These are phyloP conservation scores for Pheosia tremula DNA, from an alignment of 2,888 invertebrate genomes.

Conservation along the genomic window DNA sequence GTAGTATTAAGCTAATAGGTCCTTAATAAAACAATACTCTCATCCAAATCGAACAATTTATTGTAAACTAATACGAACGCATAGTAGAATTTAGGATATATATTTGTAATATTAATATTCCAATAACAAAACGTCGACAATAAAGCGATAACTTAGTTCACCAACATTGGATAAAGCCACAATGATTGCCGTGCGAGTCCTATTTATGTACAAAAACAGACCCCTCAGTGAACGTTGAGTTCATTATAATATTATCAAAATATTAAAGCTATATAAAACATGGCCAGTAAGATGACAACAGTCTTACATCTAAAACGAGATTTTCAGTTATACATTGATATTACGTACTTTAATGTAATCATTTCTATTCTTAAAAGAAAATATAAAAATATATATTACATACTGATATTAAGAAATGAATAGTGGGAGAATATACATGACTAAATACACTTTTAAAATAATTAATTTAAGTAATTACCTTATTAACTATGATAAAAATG, in stretches of 20 bases:
- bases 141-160: conserved; percentile 78
- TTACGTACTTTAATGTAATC: conserved; percentile 12
- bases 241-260: conserved; percentile 66
- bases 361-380: conserved; percentile 6
- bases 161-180: conserved; percentile 78
- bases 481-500: conserved; percentile 12
- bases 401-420: background rate
- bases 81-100: conserved; percentile 83
- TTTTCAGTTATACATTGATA: conserved; percentile 38
- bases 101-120: conserved; percentile 80
- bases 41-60: conserved; percentile 79
- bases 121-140: conserved; percentile 79
- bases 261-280: conserved; percentile 79
- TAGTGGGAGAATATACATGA: background rate
- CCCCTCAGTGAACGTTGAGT: conserved; percentile 41
- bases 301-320: conserved; percentile 62
- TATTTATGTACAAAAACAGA: conserved; percentile 55
- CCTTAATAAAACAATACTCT: conserved; percentile 1
- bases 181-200: conserved; percentile 63
- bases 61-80: conserved; percentile 82
- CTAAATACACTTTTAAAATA: too few species aligned
- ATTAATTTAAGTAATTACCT: too few species aligned
- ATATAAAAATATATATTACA: conserved; percentile 1
- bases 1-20: too few species aligned
- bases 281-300: conserved; percentile 73